Conservation (phyloP, 2,888 invertebrate genomes). For the Chrysotoxum bicinctum region DNA sequence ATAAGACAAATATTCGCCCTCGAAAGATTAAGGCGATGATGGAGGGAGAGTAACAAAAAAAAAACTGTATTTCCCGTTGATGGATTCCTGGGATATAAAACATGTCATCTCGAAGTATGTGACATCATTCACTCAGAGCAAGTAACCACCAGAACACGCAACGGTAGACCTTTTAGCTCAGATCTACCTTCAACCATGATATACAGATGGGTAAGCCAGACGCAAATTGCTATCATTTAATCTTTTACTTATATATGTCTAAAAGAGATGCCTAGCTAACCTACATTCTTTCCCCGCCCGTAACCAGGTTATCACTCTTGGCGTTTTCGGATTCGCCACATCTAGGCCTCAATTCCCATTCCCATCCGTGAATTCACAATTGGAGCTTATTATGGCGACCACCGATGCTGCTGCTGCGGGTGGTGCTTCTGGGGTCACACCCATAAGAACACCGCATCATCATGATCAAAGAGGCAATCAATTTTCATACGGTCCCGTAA, state of each 20-base stretch:
- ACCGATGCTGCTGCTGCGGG: neutral
- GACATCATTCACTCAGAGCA: conserved; percentile 38
- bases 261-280: neutral
- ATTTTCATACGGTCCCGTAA: conserved; percentile 35
- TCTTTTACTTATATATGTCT: neutral
- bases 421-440: neutral
- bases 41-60: neutral
- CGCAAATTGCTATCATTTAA: conserved; percentile 12
- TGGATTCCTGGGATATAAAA: conserved; percentile 52
- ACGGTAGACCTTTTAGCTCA: neutral
- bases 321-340: conserved; percentile 11
- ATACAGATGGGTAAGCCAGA: conserved; percentile 50
- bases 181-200: conserved; percentile 8
- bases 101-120: conserved; percentile 33
- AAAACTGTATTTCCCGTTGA: conserved; percentile 14
- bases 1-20: neutral
- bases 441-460: neutral
- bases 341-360: conserved; percentile 36
- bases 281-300: neutral
- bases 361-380: conserved; percentile 48
- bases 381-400: conserved; percentile 33
- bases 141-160: conserved; percentile 13
- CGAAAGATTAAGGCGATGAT: neutral
- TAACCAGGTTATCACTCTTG: conserved; percentile 23
- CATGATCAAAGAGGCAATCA: conserved; percentile 28